Evolutionary conservation across 2,113 vertebrate genomes (phyloP).

Genomic region (Notarius quadriscutis): DNA sequence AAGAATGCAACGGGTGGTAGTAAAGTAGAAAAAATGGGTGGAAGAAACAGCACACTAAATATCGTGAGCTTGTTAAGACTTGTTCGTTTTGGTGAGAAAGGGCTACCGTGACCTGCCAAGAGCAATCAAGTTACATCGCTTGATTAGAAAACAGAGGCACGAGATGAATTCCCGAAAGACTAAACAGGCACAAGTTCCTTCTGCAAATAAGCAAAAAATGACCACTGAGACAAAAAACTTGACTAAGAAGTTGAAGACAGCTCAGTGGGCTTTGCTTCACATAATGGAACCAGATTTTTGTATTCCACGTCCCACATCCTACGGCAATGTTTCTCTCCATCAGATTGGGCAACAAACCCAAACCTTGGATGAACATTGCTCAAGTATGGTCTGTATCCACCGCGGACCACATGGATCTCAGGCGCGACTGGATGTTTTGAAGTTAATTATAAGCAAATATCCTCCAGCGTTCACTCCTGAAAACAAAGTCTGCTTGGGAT

Average conservation of each 20-base stretch:
- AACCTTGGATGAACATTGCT: conserved; percentile 46
- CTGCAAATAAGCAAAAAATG: neutral
- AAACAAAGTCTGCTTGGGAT: conserved; percentile 54
- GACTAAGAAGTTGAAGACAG: neutral
- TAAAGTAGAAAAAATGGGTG: conserved; percentile 29
- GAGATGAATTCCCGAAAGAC: neutral
- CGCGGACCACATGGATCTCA: conserved; percentile 11
- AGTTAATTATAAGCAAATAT: conserved; percentile 57
- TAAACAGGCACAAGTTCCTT: neutral
- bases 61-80: conserved; percentile 26
- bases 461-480: conserved; percentile 56
- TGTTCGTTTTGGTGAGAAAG: conserved; percentile 11
- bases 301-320: neutral
- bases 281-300: conserved; percentile 12
- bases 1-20: conserved; percentile 27
- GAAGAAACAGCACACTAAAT: conserved; percentile 40
- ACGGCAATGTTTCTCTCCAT: conserved; percentile 70
- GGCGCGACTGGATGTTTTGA: conserved; percentile 47
- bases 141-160: conserved; percentile 18
- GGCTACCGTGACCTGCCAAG: conserved; percentile 27
- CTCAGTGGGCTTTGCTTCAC: neutral
- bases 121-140: conserved; percentile 6
- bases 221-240: conserved; percentile 13
- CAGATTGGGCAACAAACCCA: conserved; percentile 68
- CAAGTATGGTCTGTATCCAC: neutral